phyloP scores from a whole-genome alignment of 1,140 invertebrate species.

The Adoxophyes honmai region DNA sequence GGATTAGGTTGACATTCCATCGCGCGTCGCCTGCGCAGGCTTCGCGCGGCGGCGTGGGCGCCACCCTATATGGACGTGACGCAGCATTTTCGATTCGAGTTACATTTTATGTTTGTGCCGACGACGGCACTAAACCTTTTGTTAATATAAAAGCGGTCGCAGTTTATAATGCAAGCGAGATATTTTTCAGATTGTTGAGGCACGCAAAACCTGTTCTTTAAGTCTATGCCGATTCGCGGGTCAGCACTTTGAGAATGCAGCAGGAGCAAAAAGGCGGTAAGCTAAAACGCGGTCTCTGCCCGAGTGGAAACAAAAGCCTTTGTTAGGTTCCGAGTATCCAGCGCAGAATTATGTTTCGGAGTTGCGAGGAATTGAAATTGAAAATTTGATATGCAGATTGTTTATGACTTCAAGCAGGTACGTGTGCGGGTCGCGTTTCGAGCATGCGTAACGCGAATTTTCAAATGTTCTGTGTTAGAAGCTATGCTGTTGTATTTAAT shows the following conservation, averaged over 20 bases:
- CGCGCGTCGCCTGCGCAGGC: neutral
- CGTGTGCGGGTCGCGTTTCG: too few species aligned
- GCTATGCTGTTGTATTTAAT: too few species aligned
- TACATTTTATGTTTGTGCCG: conserved; percentile 12
- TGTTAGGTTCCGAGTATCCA: conserved; percentile 67
- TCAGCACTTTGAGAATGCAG: conserved; percentile 58
- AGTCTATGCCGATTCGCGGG: conserved; percentile 35
- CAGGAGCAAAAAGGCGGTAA: conserved; percentile 49
- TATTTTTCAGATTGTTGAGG: conserved; percentile 14
- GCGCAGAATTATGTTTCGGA: conserved; percentile 46
- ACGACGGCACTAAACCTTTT: conserved; percentile 14
- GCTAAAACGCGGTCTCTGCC: conserved; percentile 39
- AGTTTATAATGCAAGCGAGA: conserved; percentile 15
- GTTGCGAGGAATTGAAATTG: conserved; percentile 19
- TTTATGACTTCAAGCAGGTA: conserved; percentile 13
- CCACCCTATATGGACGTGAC: neutral
- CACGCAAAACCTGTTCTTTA: conserved; percentile 47
- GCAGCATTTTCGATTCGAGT: conserved; percentile 5
- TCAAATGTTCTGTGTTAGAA: too few species aligned
- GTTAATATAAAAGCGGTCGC: conserved; percentile 12
- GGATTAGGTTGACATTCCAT: neutral
- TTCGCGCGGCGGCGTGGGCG: neutral
- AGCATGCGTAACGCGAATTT: too few species aligned
- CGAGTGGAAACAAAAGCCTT: conserved; percentile 65
- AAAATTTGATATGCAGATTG: conserved; percentile 27